Base-by-base conservation (phyloP, 2,797 vertebrate genomes). In the Acanthiza pusilla region DNA sequence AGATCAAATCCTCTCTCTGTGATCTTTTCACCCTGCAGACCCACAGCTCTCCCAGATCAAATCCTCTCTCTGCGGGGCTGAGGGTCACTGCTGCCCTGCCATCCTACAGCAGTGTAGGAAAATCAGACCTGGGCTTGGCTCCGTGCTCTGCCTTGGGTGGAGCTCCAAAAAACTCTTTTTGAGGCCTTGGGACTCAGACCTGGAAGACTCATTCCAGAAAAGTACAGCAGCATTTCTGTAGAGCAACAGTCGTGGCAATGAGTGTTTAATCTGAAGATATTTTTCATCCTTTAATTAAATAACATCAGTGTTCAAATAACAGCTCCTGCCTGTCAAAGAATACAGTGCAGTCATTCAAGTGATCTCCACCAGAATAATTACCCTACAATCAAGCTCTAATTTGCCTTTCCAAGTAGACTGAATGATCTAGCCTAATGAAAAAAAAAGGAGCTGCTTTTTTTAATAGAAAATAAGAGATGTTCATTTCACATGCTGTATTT, bases 241-340 rank as follows among this genome's bases (percentile, higher is more conserved):
- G n/a, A 54, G 20, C 23, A n/a, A 45, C 26, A 11, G 27, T 62
- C 34, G 13, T 25, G 65, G 82, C 60, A 76, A 6, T 4, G 11
- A 55, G 13, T 13, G 90, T 87, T 87, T 91, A 48, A 40, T 27
- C 68, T 74, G 34, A 71, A 74, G 47, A 25, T 54, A 16, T 87
- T 82, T 92, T 83, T 92, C 29, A 74, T 77, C 30, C 57, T 73
- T 72, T 91, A 73, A 91, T 89, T 89, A 89, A 93, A 57, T 70
- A 84, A 66, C 21, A 17, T 71, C 13, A 40, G 27, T 71, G 68
- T 85, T 85, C 79, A 85, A 87, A 94, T 92, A 82, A 42, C 58
- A 92, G 89, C 36, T 48, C 7, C 25, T 67, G 45, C 71, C 54
- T 3, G 25, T 83, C 81, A 91, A 74, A 65, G 34, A 67, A 43